phyloP scores from a whole-genome alignment of 2,888 invertebrate genomes.

The Ophraella communa region DNA sequence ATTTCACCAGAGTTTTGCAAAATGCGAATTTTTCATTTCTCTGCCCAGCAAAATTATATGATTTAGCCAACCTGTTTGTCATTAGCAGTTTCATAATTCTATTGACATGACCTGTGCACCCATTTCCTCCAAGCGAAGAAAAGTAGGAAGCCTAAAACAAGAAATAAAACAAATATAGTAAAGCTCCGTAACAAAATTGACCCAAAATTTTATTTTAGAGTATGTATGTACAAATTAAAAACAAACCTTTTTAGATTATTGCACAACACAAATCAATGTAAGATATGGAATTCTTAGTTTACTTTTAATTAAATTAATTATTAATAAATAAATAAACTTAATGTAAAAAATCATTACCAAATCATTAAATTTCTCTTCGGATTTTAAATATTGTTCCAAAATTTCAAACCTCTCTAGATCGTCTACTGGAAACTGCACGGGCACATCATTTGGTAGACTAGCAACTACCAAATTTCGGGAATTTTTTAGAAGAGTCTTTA shows the following conservation, averaged over 20 bases:
- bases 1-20: too few relatives aligned
- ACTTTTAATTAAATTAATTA: slow-evolving; percentile 6
- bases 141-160: neutral
- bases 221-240: too few relatives aligned
- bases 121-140: neutral
- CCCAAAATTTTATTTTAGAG: too few relatives aligned
- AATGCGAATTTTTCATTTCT: too few relatives aligned
- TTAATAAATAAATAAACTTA: too few relatives aligned
- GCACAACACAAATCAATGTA: slow-evolving; percentile 1
- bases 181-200: too few relatives aligned
- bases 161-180: too few relatives aligned
- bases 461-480: neutral
- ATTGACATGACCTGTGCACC: neutral
- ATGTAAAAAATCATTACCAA: neutral
- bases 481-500: slow-evolving; percentile 8
- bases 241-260: too few relatives aligned
- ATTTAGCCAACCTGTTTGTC: neutral
- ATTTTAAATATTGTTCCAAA: neutral
- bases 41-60: neutral
- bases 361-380: slow-evolving; percentile 10
- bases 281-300: slow-evolving; percentile 2
- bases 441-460: slow-evolving; percentile 11
- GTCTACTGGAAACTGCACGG: slow-evolving; percentile 10
- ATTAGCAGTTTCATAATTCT: neutral
- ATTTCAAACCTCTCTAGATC: slow-evolving; percentile 2